Base-by-base conservation (phyloP, 2,797 vertebrate genomes). In the Helicolenus hilgendorfi region DNA sequence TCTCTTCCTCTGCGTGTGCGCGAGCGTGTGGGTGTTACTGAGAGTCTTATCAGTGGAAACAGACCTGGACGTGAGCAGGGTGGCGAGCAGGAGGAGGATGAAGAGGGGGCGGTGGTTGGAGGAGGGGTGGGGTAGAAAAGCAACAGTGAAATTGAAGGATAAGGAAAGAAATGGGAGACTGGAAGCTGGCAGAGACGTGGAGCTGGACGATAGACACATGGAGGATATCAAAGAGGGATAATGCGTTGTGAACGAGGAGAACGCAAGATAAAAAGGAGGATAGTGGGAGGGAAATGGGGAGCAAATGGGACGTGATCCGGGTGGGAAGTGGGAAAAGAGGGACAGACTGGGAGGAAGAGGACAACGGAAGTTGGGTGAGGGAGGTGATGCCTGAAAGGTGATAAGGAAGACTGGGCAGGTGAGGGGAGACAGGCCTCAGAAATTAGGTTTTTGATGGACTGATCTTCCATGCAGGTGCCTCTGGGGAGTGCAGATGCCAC, bases 41-140 rank as follows among this genome's bases (percentile, higher is more conserved):
- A 85, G 87, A 77, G 93, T 86, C 94, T 96, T 96, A 97, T 97
- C 96, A 92, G 92, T 92, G 85, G 92, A 96, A 96, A 94, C 96
- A 96, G 96, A 94, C 92, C 83, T 87, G 91, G 90, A 96, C 92
- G 94, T 96, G 95, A 95, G 89, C 86, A 81, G 95, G 89, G 74
- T 95, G 84, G 87, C 1, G 85, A 96, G 86, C 87, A 95, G 92
- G 75, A 85, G 73, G 76, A 81, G 83, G 74, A 78, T 79, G 83
- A 49, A 81, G 41, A 27, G 68, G 33, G 20, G 55, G 18, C 18
- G 45, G 45, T 20, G 45, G 45, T 58, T 13, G 35, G 11, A 27
- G 45, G 36, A 3, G 49, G 72, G 77, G 29, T 26, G 5, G 27
- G 7, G 68, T 24, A 58, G 67, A 70, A 90, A 90, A 79, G 87